Conservation (phyloP, 2,113 vertebrate species). For the Callithrix jacchus region DNA sequence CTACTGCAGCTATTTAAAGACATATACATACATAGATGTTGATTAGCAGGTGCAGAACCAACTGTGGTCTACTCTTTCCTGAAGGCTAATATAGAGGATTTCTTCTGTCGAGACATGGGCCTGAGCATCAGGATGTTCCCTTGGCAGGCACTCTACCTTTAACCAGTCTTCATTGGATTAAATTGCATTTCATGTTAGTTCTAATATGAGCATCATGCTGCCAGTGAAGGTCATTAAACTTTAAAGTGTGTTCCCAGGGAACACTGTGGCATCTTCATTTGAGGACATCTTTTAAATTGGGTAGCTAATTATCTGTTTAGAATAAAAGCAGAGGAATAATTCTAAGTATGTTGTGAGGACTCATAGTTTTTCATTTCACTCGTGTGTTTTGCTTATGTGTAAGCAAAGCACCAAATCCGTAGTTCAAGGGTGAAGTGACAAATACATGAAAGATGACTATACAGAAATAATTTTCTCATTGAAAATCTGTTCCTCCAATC, state of each 20-base stretch:
- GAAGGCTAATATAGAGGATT: neutral
- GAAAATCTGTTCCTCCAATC: conserved; percentile 40
- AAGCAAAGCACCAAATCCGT: neutral
- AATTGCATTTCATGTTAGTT: conserved; percentile 35
- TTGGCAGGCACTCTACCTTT: neutral
- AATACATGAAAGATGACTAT: neutral
- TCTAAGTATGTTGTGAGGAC: conserved; percentile 28
- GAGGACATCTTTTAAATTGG: conserved; percentile 63
- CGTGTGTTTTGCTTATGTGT: neutral
- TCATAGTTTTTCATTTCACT: conserved; percentile 28
- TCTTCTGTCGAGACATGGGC: neutral
- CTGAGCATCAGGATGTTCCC: neutral
- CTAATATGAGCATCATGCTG: conserved; percentile 10
- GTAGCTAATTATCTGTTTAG: conserved; percentile 69
- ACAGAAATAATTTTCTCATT: neutral
- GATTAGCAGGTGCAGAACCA: neutral
- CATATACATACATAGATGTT: neutral
- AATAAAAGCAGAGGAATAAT: conserved; percentile 53
- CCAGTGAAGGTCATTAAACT: conserved; percentile 60
- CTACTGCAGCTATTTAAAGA: neutral
- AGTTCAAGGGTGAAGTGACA: neutral
- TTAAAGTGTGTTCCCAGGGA: conserved; percentile 61
- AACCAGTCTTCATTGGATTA: conserved; percentile 36
- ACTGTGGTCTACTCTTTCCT: neutral
- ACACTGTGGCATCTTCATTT: conserved; percentile 42